Evolutionary conservation across 2,113 vertebrate species (phyloP).

Genomic region (Cavia porcellus): DNA sequence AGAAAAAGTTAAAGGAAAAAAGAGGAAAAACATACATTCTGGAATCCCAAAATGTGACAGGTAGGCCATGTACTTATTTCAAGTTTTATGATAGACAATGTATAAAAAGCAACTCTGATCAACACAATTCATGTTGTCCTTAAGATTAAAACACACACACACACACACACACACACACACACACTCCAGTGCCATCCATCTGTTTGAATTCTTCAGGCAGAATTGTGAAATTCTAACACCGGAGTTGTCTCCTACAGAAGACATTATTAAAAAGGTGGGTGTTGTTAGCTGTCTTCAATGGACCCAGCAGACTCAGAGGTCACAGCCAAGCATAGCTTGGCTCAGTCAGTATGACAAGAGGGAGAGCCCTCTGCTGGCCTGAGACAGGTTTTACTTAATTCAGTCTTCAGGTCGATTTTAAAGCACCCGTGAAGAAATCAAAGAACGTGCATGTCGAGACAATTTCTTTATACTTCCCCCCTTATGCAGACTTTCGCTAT

Average conservation of each 20-base stretch:
- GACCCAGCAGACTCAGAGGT: not conserved
- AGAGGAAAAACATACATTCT: not conserved
- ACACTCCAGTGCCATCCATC: not conserved
- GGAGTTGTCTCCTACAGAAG: not conserved
- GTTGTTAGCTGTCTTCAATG: not conserved
- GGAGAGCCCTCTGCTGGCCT: not conserved
- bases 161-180: not conserved
- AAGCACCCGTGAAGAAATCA: not conserved
- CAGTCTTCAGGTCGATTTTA: not conserved
- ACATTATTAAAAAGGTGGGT: accelerated
- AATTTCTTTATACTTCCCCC: not conserved
- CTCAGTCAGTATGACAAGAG: not conserved
- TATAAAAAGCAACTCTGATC: not conserved
- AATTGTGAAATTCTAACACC: not conserved
- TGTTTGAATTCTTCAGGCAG: not conserved
- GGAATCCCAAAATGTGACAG: no score
- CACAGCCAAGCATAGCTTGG: not conserved
- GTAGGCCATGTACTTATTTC: not conserved
- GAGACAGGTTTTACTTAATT: not conserved
- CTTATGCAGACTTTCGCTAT: not conserved
- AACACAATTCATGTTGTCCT: not conserved
- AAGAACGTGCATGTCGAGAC: not conserved
- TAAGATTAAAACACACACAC: not conserved
- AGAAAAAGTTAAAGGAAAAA: not conserved
- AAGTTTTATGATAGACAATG: not conserved